Evolutionary conservation across 2,797 vertebrate species (phyloP).

Genomic region (Takifugu ocellatus): DNA sequence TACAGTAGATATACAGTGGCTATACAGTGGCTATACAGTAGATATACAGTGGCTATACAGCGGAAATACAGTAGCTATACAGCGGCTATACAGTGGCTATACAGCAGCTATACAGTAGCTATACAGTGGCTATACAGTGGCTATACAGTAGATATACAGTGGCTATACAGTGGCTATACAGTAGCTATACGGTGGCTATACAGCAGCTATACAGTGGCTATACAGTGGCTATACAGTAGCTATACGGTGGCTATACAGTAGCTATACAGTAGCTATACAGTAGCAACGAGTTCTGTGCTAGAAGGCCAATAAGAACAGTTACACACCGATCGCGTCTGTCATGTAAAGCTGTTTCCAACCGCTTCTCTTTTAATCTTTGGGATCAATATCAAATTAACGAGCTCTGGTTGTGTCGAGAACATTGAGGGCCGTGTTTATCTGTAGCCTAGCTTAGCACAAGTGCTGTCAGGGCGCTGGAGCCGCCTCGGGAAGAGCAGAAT

Average conservation of each 20-base stretch:
- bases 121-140: too few relatives aligned
- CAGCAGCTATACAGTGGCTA: neutral
- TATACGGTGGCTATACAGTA: too few relatives aligned
- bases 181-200: neutral
- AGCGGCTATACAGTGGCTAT: too few relatives aligned
- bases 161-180: too few relatives aligned
- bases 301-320: too few relatives aligned
- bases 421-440: neutral
- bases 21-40: too few relatives aligned
- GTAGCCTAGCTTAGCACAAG: neutral
- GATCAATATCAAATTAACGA: conserved; percentile 6
- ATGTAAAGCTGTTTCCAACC: neutral
- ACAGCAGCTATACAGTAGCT: too few relatives aligned
- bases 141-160: too few relatives aligned
- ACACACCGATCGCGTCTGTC: neutral
- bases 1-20: too few relatives aligned
- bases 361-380: neutral
- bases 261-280: neutral
- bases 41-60: too few relatives aligned
- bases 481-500: too few relatives aligned
- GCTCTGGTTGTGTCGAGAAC: neutral
- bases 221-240: neutral
- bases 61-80: too few relatives aligned
- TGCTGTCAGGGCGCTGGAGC: neutral
- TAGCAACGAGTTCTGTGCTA: neutral